Evolutionary conservation across 2,888 invertebrate species (phyloP).

Genomic region (Caenorhabditis virilis): DNA sequence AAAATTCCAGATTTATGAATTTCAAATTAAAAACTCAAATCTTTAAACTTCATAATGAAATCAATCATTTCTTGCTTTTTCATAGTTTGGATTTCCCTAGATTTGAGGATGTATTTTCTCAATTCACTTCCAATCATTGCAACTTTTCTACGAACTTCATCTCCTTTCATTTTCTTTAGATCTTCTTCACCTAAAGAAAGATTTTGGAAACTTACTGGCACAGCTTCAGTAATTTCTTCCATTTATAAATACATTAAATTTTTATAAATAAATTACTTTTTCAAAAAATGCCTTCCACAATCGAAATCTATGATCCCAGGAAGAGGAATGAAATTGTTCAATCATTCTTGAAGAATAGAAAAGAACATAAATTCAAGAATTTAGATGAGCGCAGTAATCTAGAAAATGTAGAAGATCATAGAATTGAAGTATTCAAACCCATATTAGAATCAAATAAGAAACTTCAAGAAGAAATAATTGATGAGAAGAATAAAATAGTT

Average conservation of each 20-base stretch:
- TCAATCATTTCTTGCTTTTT: slow-evolving; percentile 40
- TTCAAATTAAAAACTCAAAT: slow-evolving; percentile 2
- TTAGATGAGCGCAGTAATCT: slow-evolving; percentile 27
- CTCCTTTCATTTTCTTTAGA: slow-evolving; percentile 35
- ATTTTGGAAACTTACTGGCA: slow-evolving; percentile 10
- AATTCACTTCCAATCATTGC: slow-evolving; percentile 28
- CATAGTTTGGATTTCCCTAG: slow-evolving; percentile 28
- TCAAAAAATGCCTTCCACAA: slow-evolving; percentile 1
- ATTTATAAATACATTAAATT: slow-evolving; percentile 30
- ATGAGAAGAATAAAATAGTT: slow-evolving; percentile 52
- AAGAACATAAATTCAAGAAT: slow-evolving; percentile 42
- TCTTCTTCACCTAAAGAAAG: slow-evolving; percentile 22
- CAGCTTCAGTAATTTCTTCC: slow-evolving; percentile 20
- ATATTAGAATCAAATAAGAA: slow-evolving; percentile 50
- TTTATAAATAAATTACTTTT: slow-evolving; percentile 8
- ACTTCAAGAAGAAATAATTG: slow-evolving; percentile 50
- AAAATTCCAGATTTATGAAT: not conserved
- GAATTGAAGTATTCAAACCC: slow-evolving; percentile 52
- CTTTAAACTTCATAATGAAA: slow-evolving; percentile 21
- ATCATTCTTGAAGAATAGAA: slow-evolving; percentile 33
- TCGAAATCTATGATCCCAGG: slow-evolving; percentile 47
- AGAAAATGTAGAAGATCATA: slow-evolving; percentile 45
- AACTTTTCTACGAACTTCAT: slow-evolving; percentile 35
- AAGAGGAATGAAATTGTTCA: slow-evolving; percentile 41
- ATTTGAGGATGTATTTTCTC: slow-evolving; percentile 25